Evolutionary conservation across 2,113 vertebrate species (phyloP).

Genomic region (Cololabis saira): DNA sequence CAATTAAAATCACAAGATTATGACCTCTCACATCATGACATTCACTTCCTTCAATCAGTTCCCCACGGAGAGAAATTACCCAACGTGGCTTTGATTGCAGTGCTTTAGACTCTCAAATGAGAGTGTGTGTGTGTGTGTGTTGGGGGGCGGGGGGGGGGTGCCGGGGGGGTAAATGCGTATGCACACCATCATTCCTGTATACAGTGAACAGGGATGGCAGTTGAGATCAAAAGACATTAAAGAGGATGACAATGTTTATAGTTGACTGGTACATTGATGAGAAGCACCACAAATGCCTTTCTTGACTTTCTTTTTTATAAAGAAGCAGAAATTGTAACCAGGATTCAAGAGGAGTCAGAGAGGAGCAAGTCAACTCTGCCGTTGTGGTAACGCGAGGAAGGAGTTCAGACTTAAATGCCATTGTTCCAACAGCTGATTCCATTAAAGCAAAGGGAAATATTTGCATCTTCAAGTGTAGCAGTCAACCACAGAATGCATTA

Average conservation of each 20-base stretch:
- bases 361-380: background rate
- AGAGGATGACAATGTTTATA: no score
- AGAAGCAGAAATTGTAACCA: background rate
- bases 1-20: slow-evolving; percentile 41
- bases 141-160: no score
- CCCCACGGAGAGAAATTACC: slow-evolving; percentile 44
- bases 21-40: slow-evolving; percentile 40
- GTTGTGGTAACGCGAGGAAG: slow-evolving; percentile 16
- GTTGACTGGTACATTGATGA: background rate
- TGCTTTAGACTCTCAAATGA: background rate
- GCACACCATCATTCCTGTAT: slow-evolving; percentile 29
- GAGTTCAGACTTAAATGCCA: background rate
- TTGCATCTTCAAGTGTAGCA: slow-evolving; percentile 8
- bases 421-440: slow-evolving; percentile 25
- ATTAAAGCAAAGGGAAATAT: slow-evolving; percentile 39
- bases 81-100: slow-evolving; percentile 62
- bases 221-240: no score
- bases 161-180: no score
- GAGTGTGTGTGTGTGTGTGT: no score
- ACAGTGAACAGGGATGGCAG: slow-evolving; percentile 2
- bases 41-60: slow-evolving; percentile 39
- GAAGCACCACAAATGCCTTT: background rate
- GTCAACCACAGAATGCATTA: slow-evolving; percentile 16
- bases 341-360: background rate
- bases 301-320: no score